Evolutionary conservation across 2,113 vertebrate species (phyloP).

Genomic region (Ornithorhynchus anatinus): DNA sequence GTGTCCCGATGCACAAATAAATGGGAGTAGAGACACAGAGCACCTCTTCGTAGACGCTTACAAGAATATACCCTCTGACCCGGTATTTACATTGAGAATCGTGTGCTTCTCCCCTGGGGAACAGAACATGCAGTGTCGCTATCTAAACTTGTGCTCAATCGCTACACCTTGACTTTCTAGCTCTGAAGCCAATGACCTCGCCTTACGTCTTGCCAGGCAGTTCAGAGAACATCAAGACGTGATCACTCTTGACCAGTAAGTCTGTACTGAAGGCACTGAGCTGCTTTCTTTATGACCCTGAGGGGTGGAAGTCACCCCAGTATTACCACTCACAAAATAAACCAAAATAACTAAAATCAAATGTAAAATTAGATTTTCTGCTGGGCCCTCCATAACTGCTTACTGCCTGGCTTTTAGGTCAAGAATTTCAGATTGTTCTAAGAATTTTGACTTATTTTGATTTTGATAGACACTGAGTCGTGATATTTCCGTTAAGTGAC

Average conservation of each 20-base stretch:
- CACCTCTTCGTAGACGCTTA: constrained; percentile 42
- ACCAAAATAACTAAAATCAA: neutral
- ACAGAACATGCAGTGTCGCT: neutral
- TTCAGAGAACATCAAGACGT: constrained; percentile 86
- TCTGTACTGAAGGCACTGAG: neutral
- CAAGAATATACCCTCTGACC: constrained; percentile 13
- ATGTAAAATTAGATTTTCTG: constrained; percentile 35
- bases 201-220: constrained; percentile 87
- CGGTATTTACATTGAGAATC: constrained; percentile 9
- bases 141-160: neutral
- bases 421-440: neutral
- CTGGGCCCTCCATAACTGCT: too few species aligned
- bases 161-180: constrained; percentile 58
- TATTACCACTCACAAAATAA: too few species aligned
- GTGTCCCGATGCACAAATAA: constrained; percentile 17
- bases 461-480: too few species aligned
- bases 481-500: constrained; percentile 38
- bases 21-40: constrained; percentile 27
- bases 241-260: constrained; percentile 96
- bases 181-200: constrained; percentile 97
- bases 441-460: constrained; percentile 24
- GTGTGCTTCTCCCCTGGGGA: constrained; percentile 9
- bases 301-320: too few species aligned
- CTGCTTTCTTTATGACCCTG: neutral
- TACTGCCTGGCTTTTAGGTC: too few species aligned